Conservation (phyloP, 2,797 vertebrate genomes). For the Pitangus sulphuratus region DNA sequence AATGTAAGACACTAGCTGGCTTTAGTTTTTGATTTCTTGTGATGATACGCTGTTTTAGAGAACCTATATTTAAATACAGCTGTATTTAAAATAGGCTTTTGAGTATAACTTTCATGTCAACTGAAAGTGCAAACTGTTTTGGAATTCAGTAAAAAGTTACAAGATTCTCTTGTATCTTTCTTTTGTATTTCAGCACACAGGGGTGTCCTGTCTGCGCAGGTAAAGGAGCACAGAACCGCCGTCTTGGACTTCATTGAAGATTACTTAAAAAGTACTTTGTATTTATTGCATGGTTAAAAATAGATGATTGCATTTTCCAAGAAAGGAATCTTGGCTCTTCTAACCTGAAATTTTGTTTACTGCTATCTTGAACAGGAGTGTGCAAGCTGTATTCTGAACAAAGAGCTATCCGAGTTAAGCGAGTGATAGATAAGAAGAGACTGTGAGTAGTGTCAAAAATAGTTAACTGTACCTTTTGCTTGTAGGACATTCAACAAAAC, state of each 20-base stretch:
- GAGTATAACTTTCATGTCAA: neutral
- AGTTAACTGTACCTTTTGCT: neutral
- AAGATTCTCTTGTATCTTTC: neutral
- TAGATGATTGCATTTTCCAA: neutral
- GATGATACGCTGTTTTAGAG: neutral
- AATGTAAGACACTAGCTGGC: neutral
- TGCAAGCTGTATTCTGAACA: constrained; percentile 98
- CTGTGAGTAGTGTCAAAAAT: constrained; percentile 83
- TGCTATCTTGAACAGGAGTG: constrained; percentile 79
- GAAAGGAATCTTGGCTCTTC: neutral
- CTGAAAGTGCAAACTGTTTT: neutral
- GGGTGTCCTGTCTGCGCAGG: constrained; percentile 84
- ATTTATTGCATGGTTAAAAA: constrained; percentile 1
- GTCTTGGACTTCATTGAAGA: constrained; percentile 90
- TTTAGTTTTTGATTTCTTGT: neutral
- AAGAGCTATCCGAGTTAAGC: constrained; percentile 93
- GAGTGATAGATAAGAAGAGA: constrained; percentile 95
- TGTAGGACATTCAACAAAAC: neutral
- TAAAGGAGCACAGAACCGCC: constrained; percentile 89
- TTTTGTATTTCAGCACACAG: constrained; percentile 83
- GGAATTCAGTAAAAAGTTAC: neutral
- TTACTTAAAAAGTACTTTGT: constrained; percentile 88
- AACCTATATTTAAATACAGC: neutral
- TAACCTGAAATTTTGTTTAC: neutral
- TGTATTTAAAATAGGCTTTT: neutral